Base-by-base conservation (phyloP, 1,140 invertebrate genomes). In the Micrasema minimum region DNA sequence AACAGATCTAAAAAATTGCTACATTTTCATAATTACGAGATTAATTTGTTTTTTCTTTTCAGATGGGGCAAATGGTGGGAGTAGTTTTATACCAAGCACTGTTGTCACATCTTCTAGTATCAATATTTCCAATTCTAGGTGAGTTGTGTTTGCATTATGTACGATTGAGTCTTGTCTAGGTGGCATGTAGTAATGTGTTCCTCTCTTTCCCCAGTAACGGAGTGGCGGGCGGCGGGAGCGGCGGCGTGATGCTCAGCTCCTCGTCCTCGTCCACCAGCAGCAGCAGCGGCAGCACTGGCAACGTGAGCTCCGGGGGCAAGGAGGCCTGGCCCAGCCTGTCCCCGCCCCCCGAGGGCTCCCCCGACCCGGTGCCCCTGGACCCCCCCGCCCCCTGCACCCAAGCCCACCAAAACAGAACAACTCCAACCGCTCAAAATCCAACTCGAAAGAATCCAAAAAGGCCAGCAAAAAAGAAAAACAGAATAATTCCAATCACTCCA, bases 261-360 rank as follows among this genome's bases (percentile, higher is more conserved):
- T 71, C 71, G 20, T 65, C 75, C 69, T 81, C 76, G 76, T 80
- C 81, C 75, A 80, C 82, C 7, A 51, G 37, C 64, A 65, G 78
- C 11, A 67, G 64, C 57, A 66, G 62, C 1, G 23, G 38, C n/a
- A 66, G 50, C 7, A 46, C 38, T 7, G 68, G 66, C 50, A 69
- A 85, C 23, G 37, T 57, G 16, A 73, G 85, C 16, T 43, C 65
- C 26, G 61, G 59, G 41, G 66, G 85, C 77, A 89, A 91, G 80
- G 91, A 92, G 80, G 90, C 90, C 67, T 92, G 90, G 90, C 90
- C 90, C 0, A 87, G 86, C 72, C 83, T 88, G 18, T 87, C 86
- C 9, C 86, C 87, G 0, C 82, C 82, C 3, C 57, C 68, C 6
- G 64, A 67, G 22, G 22, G 62, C 57, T 35, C 68, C 10, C 68